A percentile compares a stretch with the other conserved stretches of the same genome.
Evolutionary conservation across 2,888 invertebrate genomes (phyloP).

Genomic region (Ischnura elegans): DNA sequence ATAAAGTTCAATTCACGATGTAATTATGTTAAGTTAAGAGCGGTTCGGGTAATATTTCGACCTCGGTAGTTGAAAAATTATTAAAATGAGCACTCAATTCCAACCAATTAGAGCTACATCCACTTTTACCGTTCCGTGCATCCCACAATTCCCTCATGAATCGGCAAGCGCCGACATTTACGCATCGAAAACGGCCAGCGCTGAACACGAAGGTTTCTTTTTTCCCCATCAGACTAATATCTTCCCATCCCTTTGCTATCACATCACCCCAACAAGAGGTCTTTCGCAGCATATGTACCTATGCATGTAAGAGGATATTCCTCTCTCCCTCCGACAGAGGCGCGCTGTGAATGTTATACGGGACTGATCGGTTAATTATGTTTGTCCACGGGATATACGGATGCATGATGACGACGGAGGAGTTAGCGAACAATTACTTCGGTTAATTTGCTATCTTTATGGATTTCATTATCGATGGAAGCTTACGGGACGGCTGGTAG

Average conservation of each 20-base stretch:
- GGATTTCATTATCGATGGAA: constrained; percentile 1
- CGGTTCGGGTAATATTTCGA: too few species aligned
- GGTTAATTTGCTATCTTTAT: constrained; percentile 21
- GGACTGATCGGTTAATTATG: constrained; percentile 27
- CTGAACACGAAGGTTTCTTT: not conserved
- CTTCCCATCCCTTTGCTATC: not conserved
- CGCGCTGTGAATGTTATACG: not conserved
- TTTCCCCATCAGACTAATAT: not conserved
- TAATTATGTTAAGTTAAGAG: too few species aligned
- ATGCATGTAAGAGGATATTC: not conserved
- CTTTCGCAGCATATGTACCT: not conserved
- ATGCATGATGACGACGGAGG: not conserved
- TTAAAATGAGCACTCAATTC: too few species aligned
- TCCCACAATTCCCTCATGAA: not conserved
- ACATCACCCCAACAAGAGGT: not conserved
- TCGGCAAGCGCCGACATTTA: not conserved
- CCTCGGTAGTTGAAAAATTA: too few species aligned
- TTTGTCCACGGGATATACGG: constrained; percentile 21
- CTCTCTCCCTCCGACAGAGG: not conserved
- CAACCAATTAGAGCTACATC: too few species aligned
- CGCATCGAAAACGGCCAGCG: not conserved
- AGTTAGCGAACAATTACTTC: constrained; percentile 26
- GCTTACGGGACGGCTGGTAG: not conserved
- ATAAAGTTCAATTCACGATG: too few species aligned
- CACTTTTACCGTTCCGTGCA: not conserved